Evolutionary conservation across 1,140 invertebrate species (phyloP).

Genomic region (Calliphora vicina): DNA sequence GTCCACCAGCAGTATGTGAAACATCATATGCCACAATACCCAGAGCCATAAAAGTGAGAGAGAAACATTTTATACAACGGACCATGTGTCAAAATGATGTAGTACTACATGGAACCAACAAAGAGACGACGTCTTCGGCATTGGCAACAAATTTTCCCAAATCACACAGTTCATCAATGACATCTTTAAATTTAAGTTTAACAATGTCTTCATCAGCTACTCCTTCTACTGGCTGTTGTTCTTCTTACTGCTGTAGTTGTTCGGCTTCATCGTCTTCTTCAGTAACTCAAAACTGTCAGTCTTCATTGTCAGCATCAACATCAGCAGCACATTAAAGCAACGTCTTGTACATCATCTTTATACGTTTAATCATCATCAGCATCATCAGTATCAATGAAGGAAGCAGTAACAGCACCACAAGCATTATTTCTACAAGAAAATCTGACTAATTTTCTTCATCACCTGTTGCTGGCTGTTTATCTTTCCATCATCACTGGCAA

Average conservation of each 20-base stretch:
- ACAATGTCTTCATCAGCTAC: background rate
- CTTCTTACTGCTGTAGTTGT: background rate
- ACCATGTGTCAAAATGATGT: background rate
- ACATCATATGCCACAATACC: slow-evolving; percentile 8
- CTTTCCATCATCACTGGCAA: background rate
- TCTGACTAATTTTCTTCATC: background rate
- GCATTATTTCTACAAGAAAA: background rate
- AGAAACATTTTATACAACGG: background rate
- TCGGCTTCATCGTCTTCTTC: background rate
- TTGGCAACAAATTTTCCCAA: background rate
- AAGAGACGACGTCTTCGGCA: background rate
- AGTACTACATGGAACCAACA: background rate
- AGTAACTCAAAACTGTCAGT: background rate
- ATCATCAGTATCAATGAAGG: background rate
- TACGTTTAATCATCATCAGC: background rate
- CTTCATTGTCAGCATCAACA: background rate
- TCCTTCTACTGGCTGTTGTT: background rate
- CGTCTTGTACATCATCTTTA: background rate
- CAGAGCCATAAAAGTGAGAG: background rate
- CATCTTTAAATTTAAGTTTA: slow-evolving; percentile 6
- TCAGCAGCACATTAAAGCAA: background rate
- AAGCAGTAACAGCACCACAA: background rate
- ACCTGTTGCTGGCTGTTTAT: background rate
- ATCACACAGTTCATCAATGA: background rate
- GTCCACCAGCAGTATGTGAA: background rate